Evolutionary conservation across 2,113 vertebrate genomes (phyloP).

Genomic region (Bolborhynchus lineola): DNA sequence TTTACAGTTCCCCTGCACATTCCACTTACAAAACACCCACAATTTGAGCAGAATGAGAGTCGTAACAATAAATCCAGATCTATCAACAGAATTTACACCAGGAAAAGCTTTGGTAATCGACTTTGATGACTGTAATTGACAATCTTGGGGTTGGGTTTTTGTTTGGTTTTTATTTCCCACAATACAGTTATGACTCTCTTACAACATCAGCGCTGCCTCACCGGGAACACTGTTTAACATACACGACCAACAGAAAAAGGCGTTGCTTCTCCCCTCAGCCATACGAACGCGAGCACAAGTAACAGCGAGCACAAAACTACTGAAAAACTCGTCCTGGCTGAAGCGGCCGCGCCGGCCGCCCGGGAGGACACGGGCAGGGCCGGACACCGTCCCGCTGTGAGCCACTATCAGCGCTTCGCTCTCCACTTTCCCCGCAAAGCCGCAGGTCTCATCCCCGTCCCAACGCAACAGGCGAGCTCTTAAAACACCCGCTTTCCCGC

Average conservation of each 20-base stretch:
- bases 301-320: not conserved
- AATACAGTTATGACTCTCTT: not conserved
- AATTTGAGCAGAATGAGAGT: not conserved
- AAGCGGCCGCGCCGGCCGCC: not conserved
- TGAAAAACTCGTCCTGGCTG: fast-evolving
- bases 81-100: not conserved
- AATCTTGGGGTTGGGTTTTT: not conserved
- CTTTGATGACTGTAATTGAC: not conserved
- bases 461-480: not conserved
- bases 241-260: not conserved
- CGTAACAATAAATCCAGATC: not conserved
- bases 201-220: fast-evolving
- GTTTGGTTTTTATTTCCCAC: not conserved
- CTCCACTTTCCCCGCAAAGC: not conserved
- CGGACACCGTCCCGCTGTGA: not conserved
- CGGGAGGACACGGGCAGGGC: too few species aligned
- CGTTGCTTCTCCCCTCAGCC: fast-evolving
- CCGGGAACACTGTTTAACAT: not conserved
- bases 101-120: not conserved
- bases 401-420: not conserved
- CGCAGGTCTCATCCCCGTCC: fast-evolving
- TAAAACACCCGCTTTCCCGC: fast-evolving
- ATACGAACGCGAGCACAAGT: fast-evolving
- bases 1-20: not conserved
- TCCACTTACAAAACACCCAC: not conserved